Conservation (phyloP, 2,113 vertebrate species). For the Hymenochirus boettgeri region DNA sequence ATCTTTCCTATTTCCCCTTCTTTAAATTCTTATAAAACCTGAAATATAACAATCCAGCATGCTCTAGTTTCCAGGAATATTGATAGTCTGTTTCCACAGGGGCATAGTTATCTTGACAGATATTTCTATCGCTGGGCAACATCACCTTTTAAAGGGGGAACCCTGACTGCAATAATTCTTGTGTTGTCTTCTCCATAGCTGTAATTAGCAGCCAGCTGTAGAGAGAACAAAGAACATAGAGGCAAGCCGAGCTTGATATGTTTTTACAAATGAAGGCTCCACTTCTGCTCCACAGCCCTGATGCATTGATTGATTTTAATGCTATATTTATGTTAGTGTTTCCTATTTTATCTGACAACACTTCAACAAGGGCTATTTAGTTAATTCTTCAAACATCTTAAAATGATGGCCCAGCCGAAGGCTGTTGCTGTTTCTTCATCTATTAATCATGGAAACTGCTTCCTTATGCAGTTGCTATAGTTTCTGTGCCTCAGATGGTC, state of each 20-base stretch:
- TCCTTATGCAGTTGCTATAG: conserved; percentile 98
- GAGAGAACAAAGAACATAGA: conserved; percentile 14
- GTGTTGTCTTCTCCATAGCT: conserved; percentile 15
- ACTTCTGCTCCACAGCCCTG: neutral
- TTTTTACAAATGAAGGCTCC: neutral
- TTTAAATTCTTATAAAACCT: conserved; percentile 35
- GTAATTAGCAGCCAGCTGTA: conserved; percentile 5
- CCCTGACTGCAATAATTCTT: neutral
- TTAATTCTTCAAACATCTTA: conserved; percentile 61
- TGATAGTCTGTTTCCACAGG: neutral
- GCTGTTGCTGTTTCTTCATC: conserved; percentile 87
- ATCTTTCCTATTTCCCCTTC: neutral
- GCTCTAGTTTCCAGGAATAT: conserved; percentile 4
- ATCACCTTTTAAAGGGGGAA: conserved; percentile 4
- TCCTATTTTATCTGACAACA: conserved; percentile 38
- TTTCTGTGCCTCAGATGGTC: conserved; percentile 91
- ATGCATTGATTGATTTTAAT: conserved; percentile 8
- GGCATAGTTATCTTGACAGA: neutral
- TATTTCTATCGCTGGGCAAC: neutral
- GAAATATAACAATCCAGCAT: conserved; percentile 4
- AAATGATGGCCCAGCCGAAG: conserved; percentile 75
- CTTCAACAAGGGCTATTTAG: conserved; percentile 53
- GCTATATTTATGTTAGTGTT: neutral
- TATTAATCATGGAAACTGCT: conserved; percentile 98
- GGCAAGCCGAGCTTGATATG: neutral